Base-by-base conservation (phyloP, 2,888 invertebrate genomes). In the Andrena fulva region DNA sequence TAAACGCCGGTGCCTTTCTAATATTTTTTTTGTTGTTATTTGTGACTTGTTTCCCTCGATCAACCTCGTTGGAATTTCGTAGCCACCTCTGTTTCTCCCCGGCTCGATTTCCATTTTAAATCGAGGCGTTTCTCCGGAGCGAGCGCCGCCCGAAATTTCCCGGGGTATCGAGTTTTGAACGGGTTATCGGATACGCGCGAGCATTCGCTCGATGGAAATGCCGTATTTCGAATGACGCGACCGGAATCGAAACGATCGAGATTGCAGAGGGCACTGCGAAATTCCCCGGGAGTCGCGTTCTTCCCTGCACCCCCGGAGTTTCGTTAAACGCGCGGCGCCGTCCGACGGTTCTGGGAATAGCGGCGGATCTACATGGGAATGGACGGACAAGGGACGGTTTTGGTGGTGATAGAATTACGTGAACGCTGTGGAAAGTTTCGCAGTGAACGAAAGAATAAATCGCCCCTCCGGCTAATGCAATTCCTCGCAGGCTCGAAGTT, bases 41-140 rank as follows among this genome's bases (percentile, higher is more conserved):
- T 56, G 24, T 24, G 54, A 54, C 8, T 31, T 69, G 63, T 54
- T 50, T 29, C 56, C 33, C 20, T 20, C 35, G 0, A 56, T 56
- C 59, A 42, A 31, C 24, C 54, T 6, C 33, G 54, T 29, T 71
- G 24, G 72, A 63, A 63, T 63, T 54, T 63, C 27, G 35, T 27
- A 52, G n/a, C 31, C 42, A 7, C 12, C 54, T 20, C 66, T 48
- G 66, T n/a, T 48, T 24, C 33, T 6, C 59, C 10, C 12, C 70
- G 29, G 52, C 63, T 80, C 62, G 71, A 77, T 80, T 80, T 80
- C 80, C 80, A 80, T 80, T 80, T 80, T 62, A 77, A 80, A 80
- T 80, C 80, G 80, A 42, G 12, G 20, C 77, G 35, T 50, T n/a
- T 31, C 35, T 63, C 68, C 76, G 74, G 12, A 16, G 12, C 56